These are phyloP conservation scores for Manduca sexta DNA, from an alignment of 1,140 invertebrate genomes.

Conservation along the genomic window DNA sequence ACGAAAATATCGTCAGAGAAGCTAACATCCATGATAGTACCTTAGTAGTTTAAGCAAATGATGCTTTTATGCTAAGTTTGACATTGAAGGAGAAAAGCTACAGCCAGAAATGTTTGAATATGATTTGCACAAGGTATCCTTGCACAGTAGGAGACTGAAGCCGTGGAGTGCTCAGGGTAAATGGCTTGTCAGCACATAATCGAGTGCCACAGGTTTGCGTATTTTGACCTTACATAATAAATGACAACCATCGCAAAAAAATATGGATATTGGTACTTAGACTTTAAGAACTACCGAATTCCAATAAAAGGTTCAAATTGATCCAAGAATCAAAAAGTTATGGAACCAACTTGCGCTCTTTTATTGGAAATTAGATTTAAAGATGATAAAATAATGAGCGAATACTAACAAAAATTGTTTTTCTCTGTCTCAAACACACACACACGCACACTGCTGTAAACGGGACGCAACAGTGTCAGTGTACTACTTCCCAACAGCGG, in stretches of 20 bases:
- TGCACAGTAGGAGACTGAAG: constrained; percentile 11
- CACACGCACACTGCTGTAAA: constrained; percentile 60
- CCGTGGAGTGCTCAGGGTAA: constrained; percentile 7
- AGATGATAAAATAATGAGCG: constrained; percentile 58
- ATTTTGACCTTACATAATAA: constrained; percentile 35
- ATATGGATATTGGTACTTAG: constrained; percentile 66
- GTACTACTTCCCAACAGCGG: constrained; percentile 93
- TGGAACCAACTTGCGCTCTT: neutral
- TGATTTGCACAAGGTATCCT: constrained; percentile 32
- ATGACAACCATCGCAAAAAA: constrained; percentile 65
- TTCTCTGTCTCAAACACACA: constrained; percentile 57
- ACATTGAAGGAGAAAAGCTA: constrained; percentile 15
- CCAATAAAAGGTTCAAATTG: constrained; percentile 2
- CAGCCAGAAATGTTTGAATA: constrained; percentile 22
- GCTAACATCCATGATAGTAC: constrained; percentile 6
- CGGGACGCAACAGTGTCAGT: constrained; percentile 84
- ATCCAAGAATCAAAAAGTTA: neutral
- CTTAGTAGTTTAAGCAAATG: constrained; percentile 24
- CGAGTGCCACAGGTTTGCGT: constrained; percentile 21
- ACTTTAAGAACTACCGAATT: constrained; percentile 14
- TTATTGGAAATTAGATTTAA: neutral
- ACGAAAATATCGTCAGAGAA: neutral
- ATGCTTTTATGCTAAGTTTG: constrained; percentile 30
- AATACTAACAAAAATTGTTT: constrained; percentile 70
- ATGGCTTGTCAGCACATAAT: constrained; percentile 13